Evolutionary conservation across 2,888 invertebrate genomes (phyloP).

Genomic region (Protophormia terraenovae): DNA sequence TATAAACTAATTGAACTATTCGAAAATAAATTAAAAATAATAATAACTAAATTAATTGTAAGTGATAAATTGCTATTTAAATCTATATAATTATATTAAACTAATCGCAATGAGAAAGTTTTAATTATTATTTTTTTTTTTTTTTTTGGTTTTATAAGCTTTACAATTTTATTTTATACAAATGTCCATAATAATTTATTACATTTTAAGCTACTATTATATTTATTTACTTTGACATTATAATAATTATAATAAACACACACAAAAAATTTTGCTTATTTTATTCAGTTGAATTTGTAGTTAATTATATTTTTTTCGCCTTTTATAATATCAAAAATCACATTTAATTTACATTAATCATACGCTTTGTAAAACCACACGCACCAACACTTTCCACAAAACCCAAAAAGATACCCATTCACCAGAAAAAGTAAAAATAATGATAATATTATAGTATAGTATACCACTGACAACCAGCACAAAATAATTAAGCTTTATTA

Average conservation of each 20-base stretch:
- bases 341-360: slow-evolving; percentile 71
- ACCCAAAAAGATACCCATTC: background rate
- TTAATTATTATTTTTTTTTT: no score
- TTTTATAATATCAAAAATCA: slow-evolving; percentile 31
- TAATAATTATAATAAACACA: background rate
- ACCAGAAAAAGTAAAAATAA: background rate
- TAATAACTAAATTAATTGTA: no score
- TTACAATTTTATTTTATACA: background rate
- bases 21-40: no score
- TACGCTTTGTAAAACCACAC: slow-evolving; percentile 68
- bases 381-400: background rate
- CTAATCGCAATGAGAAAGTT: no score
- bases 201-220: background rate
- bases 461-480: background rate
- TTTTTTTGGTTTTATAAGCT: no score
- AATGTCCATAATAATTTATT: background rate
- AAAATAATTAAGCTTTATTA: slow-evolving; percentile 14
- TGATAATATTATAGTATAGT: no score
- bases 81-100: no score
- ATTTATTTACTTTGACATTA: background rate
- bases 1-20: no score
- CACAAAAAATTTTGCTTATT: background rate
- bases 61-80: no score
- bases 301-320: background rate
- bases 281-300: background rate